Conservation (phyloP, 1,140 invertebrate genomes). For the Drosophila dunni region DNA sequence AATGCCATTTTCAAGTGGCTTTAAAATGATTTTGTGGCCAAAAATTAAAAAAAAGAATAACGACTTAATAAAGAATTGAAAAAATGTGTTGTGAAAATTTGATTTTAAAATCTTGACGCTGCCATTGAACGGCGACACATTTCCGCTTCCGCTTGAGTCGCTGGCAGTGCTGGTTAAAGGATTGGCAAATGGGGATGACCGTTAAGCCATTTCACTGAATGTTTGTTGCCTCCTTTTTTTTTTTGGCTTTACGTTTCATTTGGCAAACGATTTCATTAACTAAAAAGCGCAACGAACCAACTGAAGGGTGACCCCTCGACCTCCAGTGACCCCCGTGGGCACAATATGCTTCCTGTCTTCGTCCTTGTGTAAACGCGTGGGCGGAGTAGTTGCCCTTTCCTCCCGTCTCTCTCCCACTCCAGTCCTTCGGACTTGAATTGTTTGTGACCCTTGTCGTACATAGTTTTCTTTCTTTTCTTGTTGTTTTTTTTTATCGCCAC, state of each 20-base stretch:
- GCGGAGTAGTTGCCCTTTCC: conserved; percentile 32
- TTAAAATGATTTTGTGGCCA: conserved; percentile 67
- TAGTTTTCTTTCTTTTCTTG: conserved; percentile 5
- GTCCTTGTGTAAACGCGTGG: conserved; percentile 54
- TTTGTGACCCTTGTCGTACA: conserved; percentile 46
- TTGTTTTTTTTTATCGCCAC: conserved; percentile 66
- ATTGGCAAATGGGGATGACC: conserved; percentile 20
- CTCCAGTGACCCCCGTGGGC: not conserved
- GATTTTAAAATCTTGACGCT: conserved; percentile 62
- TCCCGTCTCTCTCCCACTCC: not conserved
- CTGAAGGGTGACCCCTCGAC: conserved; percentile 24
- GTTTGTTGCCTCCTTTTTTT: conserved; percentile 51
- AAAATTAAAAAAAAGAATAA: conserved; percentile 28
- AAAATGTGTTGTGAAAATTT: conserved; percentile 39
- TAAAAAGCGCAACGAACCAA: conserved; percentile 66
- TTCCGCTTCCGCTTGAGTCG: conserved; percentile 67
- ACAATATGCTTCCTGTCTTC: conserved; percentile 62
- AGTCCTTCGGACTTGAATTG: conserved; percentile 25
- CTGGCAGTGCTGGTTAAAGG: conserved; percentile 17
- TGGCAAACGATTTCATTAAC: conserved; percentile 84
- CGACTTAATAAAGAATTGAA: too few relatives aligned
- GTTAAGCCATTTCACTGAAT: conserved; percentile 19
- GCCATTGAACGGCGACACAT: conserved; percentile 76
- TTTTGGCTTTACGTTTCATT: conserved; percentile 81
- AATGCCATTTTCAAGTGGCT: conserved; percentile 68